These are phyloP conservation scores for Noturus placidus DNA, from an alignment of 2,113 vertebrate species.

Conservation along the genomic window DNA sequence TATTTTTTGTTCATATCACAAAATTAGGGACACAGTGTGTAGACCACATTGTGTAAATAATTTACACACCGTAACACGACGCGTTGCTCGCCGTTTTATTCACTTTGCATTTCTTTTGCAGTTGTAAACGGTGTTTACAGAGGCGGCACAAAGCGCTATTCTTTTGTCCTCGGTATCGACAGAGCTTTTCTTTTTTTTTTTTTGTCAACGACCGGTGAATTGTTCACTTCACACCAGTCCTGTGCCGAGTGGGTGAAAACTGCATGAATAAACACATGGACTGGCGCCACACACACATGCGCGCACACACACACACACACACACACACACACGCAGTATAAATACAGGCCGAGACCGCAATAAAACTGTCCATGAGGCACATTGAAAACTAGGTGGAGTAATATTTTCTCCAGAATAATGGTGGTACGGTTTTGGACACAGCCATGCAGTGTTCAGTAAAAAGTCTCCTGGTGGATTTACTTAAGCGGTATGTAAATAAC, in stretches of 20 bases:
- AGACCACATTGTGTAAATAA: not conserved
- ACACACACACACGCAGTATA: not conserved
- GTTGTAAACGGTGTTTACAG: not conserved
- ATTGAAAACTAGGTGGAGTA: not conserved
- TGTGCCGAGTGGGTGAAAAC: not conserved
- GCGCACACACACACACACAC: too few relatives aligned
- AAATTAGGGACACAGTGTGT: not conserved
- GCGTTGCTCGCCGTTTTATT: not conserved
- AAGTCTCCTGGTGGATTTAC: not conserved
- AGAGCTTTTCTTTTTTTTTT: too few relatives aligned
- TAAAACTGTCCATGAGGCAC: not conserved
- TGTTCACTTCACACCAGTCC: constrained; percentile 13
- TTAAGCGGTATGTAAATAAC: not conserved
- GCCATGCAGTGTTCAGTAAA: not conserved
- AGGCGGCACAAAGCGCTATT: not conserved
- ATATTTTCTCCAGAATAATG: not conserved
- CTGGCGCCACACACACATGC: not conserved
- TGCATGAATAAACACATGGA: constrained; percentile 13
- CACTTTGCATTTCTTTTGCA: constrained; percentile 16
- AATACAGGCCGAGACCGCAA: not conserved
- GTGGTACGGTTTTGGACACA: not conserved
- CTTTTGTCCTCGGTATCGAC: constrained; percentile 17
- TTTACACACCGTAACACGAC: not conserved
- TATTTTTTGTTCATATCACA: not conserved
- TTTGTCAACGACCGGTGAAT: not conserved